Evolutionary conservation across 2,888 invertebrate species (phyloP), one percentile per base, ranked within the genome.

Genomic region (Leucania comma): DNA sequence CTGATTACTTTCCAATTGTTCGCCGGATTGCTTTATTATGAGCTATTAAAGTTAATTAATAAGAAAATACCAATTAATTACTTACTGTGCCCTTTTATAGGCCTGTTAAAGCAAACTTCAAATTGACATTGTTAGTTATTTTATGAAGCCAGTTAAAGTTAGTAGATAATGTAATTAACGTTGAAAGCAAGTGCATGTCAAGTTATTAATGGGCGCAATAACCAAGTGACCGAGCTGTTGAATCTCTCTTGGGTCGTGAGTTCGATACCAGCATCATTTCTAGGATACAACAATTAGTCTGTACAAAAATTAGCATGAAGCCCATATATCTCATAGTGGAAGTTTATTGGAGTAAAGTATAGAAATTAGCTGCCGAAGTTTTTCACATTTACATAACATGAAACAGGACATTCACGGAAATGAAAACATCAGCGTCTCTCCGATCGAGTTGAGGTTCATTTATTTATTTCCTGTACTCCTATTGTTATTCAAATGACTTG

Each of bases 401-500:
- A 42, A 48, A 35, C 46, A 35, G 26, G 26, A 48, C 32, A 48
- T 58, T 62, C 46, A 57, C 51, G 67, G 46, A 62, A 75, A 75
- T 67, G 50, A 53, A 50, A 64, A 58, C 78, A 53, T 51, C 65
- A 62, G 61, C 24, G 9, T 32, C 12, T 38, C 61, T 62, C 42
- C 57, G 38, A 71, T 75, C 62, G 48, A 71, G 64, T 75, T 71
- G 29, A 42, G 50, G 48, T 61, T 48, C 61, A 32, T 65, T 79
- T 75, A 79, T 79, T 67, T 64, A 75, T 75, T 75, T 79, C 68
- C 75, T 65, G 63, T 67, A 29, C 61, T 38, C 53, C 38, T 67
- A 71, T 80, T 80, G 66, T 80, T 75, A 80, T 80, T 74, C 63
- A 80, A 80, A 80, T 80, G 32, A 20, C 35, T 60, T 24, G 35